Evolutionary conservation across 2,113 vertebrate genomes (phyloP).

Genomic region (Corvus cornix): DNA sequence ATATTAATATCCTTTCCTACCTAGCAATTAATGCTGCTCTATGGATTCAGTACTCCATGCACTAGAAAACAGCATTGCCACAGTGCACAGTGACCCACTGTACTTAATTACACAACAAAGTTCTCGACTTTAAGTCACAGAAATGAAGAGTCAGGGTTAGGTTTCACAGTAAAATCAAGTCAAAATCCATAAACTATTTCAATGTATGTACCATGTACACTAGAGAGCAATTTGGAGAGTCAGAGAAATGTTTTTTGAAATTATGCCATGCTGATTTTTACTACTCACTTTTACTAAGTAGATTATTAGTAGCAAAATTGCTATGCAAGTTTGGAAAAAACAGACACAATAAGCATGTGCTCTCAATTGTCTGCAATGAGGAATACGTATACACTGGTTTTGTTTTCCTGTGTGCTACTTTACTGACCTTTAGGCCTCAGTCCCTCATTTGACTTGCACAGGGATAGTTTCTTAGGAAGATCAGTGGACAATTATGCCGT

Average conservation of each 20-base stretch:
- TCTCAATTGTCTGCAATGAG: neutral
- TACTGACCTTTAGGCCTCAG: neutral
- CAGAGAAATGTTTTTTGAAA: neutral
- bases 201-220: neutral
- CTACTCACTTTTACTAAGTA: neutral
- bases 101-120: slow-evolving; percentile 49
- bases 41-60: neutral
- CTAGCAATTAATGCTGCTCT: slow-evolving; percentile 37
- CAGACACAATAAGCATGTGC: neutral
- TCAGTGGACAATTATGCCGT: neutral
- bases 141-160: neutral
- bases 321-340: neutral
- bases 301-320: neutral
- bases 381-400: neutral
- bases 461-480: neutral
- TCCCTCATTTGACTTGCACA: neutral
- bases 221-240: slow-evolving; percentile 3
- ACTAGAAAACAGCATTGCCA: neutral
- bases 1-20: slow-evolving; percentile 54
- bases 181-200: slow-evolving; percentile 18
- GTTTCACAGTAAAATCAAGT: neutral
- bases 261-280: neutral
- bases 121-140: neutral
- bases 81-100: neutral
- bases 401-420: neutral